A percentile compares a stretch with the other conserved stretches of the same genome.
Conservation (phyloP, 2,797 vertebrate genomes). For the Denticeps clupeoides region DNA sequence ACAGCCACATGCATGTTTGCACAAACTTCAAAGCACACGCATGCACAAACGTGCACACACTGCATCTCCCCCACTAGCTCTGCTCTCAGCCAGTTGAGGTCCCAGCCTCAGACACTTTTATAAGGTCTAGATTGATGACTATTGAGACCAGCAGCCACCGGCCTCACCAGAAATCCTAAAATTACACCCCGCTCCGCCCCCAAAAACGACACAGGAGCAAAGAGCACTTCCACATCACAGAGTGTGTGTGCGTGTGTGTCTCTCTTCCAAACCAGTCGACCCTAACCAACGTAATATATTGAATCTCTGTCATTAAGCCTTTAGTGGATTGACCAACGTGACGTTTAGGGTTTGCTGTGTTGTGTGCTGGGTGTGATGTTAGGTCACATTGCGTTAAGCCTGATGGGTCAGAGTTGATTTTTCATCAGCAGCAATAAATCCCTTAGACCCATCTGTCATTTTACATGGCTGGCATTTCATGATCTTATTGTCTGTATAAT, state of each 20-base stretch:
- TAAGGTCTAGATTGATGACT: slow-evolving; percentile 53
- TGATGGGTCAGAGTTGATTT: too few relatives aligned
- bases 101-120: slow-evolving; percentile 50
- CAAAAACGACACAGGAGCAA: slow-evolving; percentile 35
- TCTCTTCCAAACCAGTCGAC: neutral
- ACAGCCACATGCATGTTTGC: neutral
- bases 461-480: too few relatives aligned
- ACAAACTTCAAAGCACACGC: neutral
- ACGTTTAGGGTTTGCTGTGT: neutral
- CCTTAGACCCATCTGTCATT: too few relatives aligned
- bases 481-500: too few relatives aligned
- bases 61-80: slow-evolving; percentile 37
- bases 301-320: slow-evolving; percentile 2
- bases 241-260: neutral
- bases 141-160: slow-evolving; percentile 54
- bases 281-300: neutral
- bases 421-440: too few relatives aligned
- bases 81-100: slow-evolving; percentile 49
- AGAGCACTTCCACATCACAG: slow-evolving; percentile 44
- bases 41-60: neutral
- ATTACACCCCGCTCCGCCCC: slow-evolving; percentile 52
- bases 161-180: slow-evolving; percentile 57
- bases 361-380: neutral
- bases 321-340: neutral
- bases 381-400: neutral